These are phyloP conservation scores for Drosophila lini DNA, from an alignment of 1,140 invertebrate genomes.

Conservation along the genomic window DNA sequence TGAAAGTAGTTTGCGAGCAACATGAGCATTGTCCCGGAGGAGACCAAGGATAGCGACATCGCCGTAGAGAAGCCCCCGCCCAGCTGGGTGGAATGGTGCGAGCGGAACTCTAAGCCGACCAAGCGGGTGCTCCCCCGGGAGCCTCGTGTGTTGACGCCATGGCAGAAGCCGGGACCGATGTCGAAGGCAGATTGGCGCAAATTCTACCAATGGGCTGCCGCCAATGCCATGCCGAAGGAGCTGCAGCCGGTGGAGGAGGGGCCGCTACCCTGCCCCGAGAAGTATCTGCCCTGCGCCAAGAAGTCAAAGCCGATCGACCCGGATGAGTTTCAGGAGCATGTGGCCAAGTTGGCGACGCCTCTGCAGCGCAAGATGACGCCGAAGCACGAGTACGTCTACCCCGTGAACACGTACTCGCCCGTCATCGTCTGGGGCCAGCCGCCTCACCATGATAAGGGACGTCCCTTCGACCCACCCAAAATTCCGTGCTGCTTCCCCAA, in stretches of 20 bases:
- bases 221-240: constrained; percentile 36
- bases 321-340: constrained; percentile 4
- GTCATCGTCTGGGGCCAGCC: constrained; percentile 65
- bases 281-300: constrained; percentile 50
- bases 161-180: constrained; percentile 76
- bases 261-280: constrained; percentile 37
- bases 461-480: constrained; percentile 47
- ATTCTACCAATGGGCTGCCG: constrained; percentile 48
- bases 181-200: constrained; percentile 52
- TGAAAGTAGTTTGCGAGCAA: not conserved
- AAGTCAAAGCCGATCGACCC: constrained; percentile 7
- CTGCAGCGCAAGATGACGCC: constrained; percentile 49
- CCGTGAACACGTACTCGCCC: constrained; percentile 47
- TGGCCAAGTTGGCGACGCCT: constrained; percentile 35
- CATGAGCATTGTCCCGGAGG: constrained; percentile 3
- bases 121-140: not conserved
- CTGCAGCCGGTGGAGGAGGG: not conserved
- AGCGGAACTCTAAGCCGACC: constrained; percentile 46
- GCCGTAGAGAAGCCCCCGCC: constrained; percentile 6
- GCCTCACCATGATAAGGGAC: constrained; percentile 56
- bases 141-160: constrained; percentile 23
- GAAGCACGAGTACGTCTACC: constrained; percentile 36
- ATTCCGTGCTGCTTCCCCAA: constrained; percentile 66
- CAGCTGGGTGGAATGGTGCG: constrained; percentile 60
- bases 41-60: not conserved